phyloP scores from a whole-genome alignment of 2,797 vertebrate genomes.

The Thalassophryne amazonica region DNA sequence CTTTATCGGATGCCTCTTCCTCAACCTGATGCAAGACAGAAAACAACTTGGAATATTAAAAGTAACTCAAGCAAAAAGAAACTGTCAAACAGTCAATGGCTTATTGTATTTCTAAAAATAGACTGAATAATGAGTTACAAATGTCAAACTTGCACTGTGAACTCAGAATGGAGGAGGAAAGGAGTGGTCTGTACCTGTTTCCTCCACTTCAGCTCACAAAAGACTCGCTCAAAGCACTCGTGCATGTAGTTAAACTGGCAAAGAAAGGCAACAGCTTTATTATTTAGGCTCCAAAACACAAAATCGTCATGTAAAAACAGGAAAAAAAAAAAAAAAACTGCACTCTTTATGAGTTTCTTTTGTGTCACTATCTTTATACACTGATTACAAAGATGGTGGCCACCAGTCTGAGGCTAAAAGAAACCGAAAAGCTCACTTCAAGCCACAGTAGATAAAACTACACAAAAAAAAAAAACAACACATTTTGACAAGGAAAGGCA shows the following conservation, averaged over 20 bases:
- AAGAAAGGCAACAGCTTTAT: conserved; percentile 5
- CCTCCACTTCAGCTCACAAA: conserved; percentile 97
- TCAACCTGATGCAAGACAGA: conserved; percentile 74
- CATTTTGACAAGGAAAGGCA: no score
- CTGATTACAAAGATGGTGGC: no score
- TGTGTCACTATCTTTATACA: no score
- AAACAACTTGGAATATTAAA: background rate
- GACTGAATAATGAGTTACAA: conserved; percentile 18
- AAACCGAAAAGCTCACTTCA: no score
- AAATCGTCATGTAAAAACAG: background rate
- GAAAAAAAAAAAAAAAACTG: background rate
- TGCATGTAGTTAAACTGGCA: conserved; percentile 98
- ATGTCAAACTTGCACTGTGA: conserved; percentile 22
- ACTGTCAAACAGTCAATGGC: background rate
- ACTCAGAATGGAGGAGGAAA: conserved; percentile 60
- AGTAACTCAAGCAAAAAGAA: background rate
- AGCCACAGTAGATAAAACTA: no score
- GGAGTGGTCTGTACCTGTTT: conserved; percentile 88
- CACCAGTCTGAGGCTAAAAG: no score
- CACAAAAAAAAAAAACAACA: no score
- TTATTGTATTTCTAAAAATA: conserved; percentile 5
- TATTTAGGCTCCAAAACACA: background rate
- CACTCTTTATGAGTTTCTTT: no score
- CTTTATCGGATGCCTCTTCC: conserved; percentile 86
- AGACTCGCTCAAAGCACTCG: conserved; percentile 95